These are phyloP conservation scores for Hoplostethus atlanticus DNA, from an alignment of 2,797 vertebrate species.

Conservation along the genomic window DNA sequence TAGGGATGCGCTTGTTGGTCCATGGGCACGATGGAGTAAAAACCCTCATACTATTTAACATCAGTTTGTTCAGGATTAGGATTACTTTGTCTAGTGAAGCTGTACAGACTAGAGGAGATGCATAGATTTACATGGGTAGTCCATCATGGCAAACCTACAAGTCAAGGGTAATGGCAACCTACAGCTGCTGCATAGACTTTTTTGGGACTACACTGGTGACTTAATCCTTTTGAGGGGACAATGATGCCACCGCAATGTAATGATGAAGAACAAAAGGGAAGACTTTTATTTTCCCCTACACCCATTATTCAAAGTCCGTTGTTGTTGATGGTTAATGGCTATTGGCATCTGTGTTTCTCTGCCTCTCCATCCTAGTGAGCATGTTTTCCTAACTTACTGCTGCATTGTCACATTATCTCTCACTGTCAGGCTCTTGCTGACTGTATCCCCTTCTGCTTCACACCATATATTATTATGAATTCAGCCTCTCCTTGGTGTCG, in stretches of 20 bases:
- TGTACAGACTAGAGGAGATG: background rate
- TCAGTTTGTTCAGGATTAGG: no score
- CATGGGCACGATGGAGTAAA: background rate
- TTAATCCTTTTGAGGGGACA: background rate
- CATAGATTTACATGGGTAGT: no score
- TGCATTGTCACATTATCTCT: background rate
- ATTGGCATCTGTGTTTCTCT: conserved; percentile 4
- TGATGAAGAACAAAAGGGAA: background rate
- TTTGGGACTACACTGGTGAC: background rate
- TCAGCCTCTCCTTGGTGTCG: background rate
- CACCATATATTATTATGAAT: background rate
- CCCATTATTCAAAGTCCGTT: conserved; percentile 4
- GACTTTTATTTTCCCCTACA: conserved; percentile 12
- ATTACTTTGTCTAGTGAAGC: no score
- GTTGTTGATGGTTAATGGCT: background rate
- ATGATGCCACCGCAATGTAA: background rate
- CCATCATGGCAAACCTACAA: background rate
- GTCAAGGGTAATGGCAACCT: background rate
- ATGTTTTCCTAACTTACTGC: background rate
- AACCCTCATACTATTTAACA: no score
- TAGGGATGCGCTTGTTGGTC: background rate
- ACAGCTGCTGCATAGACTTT: conserved; percentile 9
- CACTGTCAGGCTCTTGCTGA: background rate
- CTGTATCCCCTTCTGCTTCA: background rate
- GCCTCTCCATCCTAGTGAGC: background rate